These are phyloP conservation scores for Stenoptilia bipunctidactyla DNA, from an alignment of 2,888 invertebrate genomes.

Conservation along the genomic window DNA sequence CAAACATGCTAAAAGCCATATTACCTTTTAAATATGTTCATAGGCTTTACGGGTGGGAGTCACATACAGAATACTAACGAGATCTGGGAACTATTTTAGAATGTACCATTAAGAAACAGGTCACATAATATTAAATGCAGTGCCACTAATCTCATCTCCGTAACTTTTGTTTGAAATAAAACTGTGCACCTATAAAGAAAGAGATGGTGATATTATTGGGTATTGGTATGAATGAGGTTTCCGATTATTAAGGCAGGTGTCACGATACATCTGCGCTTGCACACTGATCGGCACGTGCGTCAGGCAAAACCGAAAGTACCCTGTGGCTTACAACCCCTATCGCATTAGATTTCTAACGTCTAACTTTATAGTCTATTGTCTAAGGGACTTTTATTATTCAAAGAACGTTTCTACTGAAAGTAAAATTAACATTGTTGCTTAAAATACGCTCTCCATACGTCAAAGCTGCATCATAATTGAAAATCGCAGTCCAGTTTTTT, in stretches of 20 bases:
- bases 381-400: background rate
- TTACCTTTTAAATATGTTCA: slow-evolving; percentile 36
- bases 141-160: slow-evolving; percentile 39
- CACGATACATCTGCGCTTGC: slow-evolving; percentile 60
- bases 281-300: slow-evolving; percentile 60
- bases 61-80: slow-evolving; percentile 52
- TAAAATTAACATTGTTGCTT: background rate
- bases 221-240: slow-evolving; percentile 35
- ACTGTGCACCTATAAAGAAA: slow-evolving; percentile 32
- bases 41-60: slow-evolving; percentile 26
- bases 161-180: slow-evolving; percentile 51
- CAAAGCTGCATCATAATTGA: slow-evolving; percentile 51
- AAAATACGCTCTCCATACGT: slow-evolving; percentile 30
- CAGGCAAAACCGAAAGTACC: slow-evolving; percentile 26
- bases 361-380: slow-evolving; percentile 2
- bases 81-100: slow-evolving; percentile 46
- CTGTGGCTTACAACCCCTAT: slow-evolving; percentile 16
- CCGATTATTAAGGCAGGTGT: slow-evolving; percentile 53
- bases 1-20: slow-evolving; percentile 36
- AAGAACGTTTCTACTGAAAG: background rate
- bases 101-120: slow-evolving; percentile 53
- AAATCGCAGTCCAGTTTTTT: slow-evolving; percentile 40
- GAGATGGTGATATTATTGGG: slow-evolving; percentile 27
- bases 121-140: slow-evolving; percentile 54
- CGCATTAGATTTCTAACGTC: slow-evolving; percentile 9